Percentiles rank a stretch among this genome's conserved stretches.
Conservation (phyloP, 64 coral and sea anemone species). For the Pachyseris speciosa region DNA sequence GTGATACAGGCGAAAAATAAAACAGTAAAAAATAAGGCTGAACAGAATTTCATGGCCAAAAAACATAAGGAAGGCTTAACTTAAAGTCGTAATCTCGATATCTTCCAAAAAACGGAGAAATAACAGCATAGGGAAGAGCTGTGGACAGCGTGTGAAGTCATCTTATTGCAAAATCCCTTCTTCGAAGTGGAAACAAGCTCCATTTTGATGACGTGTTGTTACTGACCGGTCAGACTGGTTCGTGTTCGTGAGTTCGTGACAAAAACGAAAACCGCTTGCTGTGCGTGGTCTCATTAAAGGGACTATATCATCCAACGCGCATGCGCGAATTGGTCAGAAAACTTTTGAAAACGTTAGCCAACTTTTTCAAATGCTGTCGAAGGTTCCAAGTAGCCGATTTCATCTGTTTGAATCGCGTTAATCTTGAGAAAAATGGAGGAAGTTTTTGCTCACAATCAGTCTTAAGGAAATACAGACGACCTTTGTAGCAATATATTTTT, state of each 20-base stretch:
- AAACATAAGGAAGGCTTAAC: not conserved
- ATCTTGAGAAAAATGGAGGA: too few relatives aligned
- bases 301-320: too few relatives aligned
- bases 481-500: too few relatives aligned
- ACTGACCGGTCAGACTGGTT: constrained; percentile 76
- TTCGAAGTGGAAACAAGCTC: constrained; percentile 34
- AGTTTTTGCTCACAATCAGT: too few relatives aligned
- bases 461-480: too few relatives aligned
- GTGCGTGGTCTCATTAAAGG: too few relatives aligned
- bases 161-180: constrained; percentile 22
- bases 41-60: not conserved
- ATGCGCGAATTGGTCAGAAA: too few relatives aligned
- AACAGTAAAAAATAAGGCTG: constrained; percentile 21
- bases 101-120: constrained; percentile 43
- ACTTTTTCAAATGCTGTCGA: too few relatives aligned
- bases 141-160: not conserved
- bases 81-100: not conserved
- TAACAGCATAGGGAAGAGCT: not conserved
- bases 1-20: constrained; percentile 3
- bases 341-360: too few relatives aligned
- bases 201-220: constrained; percentile 68
- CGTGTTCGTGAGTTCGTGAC: not conserved
- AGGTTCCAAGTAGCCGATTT: too few relatives aligned
- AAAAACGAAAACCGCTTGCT: not conserved
- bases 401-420: too few relatives aligned